These are phyloP conservation scores for Ginglymostoma cirratum DNA, from an alignment of 2,113 vertebrate species.

Conservation along the genomic window DNA sequence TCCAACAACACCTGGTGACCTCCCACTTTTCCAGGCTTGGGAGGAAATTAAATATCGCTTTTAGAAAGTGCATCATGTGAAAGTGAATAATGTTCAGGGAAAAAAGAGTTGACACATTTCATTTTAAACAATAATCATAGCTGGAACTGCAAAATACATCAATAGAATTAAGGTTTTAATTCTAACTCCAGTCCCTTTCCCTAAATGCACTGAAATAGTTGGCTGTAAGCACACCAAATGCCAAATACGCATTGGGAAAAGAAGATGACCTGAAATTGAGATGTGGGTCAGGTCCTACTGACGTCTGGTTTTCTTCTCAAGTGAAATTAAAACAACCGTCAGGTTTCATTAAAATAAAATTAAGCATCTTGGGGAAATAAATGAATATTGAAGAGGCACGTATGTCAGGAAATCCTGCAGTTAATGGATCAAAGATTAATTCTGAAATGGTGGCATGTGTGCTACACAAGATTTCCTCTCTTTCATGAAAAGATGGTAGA, in stretches of 20 bases:
- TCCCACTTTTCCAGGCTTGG: background rate
- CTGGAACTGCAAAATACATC: background rate
- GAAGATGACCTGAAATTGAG: background rate
- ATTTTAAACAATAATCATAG: background rate
- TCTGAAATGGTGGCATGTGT: background rate
- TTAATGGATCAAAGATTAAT: background rate
- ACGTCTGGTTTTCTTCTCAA: constrained; percentile 5
- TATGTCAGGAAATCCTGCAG: background rate
- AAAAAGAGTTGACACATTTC: constrained; percentile 17
- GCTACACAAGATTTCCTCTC: background rate
- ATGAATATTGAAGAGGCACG: constrained; percentile 23
- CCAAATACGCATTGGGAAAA: background rate
- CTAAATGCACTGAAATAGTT: background rate
- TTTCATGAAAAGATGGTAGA: background rate
- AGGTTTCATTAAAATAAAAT: constrained; percentile 24
- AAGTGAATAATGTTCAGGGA: background rate
- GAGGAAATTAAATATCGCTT: constrained; percentile 33
- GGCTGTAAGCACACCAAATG: background rate
- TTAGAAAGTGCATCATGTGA: constrained; percentile 7
- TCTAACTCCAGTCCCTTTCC: background rate
- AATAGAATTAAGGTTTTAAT: background rate
- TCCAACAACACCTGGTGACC: constrained; percentile 26
- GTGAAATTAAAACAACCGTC: constrained; percentile 29
- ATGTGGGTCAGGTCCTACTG: constrained; percentile 16
- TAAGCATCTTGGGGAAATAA: constrained; percentile 8